phyloP scores from a whole-genome alignment of 1,140 invertebrate genomes.

The Drosophila murphyi region DNA sequence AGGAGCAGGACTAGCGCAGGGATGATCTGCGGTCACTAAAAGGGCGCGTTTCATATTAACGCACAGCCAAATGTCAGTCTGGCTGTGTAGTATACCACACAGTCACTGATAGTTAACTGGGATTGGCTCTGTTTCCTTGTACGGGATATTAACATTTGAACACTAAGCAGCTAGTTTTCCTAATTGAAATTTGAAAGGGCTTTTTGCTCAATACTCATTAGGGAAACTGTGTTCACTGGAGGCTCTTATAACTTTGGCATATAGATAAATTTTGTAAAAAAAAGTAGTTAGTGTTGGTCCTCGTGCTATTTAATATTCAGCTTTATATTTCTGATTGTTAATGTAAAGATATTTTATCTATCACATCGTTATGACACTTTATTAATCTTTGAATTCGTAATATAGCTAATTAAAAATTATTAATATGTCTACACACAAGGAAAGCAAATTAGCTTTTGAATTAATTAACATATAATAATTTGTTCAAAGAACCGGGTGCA shows the following conservation, averaged over 20 bases:
- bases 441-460: too few relatives aligned
- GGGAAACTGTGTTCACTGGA: neutral
- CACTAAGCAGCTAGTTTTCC: constrained; percentile 28
- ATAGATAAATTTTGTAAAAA: neutral
- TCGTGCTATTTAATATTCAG: too few relatives aligned
- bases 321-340: too few relatives aligned
- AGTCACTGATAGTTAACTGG: constrained; percentile 29
- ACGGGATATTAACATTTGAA: constrained; percentile 23
- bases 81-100: constrained; percentile 24
- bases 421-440: too few relatives aligned
- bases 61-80: constrained; percentile 68
- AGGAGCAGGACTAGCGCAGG: constrained; percentile 41
- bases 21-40: constrained; percentile 74
- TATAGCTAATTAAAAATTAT: too few relatives aligned
- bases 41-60: constrained; percentile 75
- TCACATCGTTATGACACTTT: too few relatives aligned
- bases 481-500: too few relatives aligned
- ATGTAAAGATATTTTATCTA: too few relatives aligned
- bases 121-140: constrained; percentile 54
- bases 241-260: neutral
- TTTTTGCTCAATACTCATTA: constrained; percentile 6
- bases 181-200: constrained; percentile 60
- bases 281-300: too few relatives aligned
- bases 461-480: too few relatives aligned
- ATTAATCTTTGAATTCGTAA: too few relatives aligned